A percentile compares a stretch with the other conserved stretches of the same genome.
These are phyloP conservation scores for Gonioctena quinquepunctata DNA, from an alignment of 1,140 invertebrate genomes.

Conservation along the genomic window DNA sequence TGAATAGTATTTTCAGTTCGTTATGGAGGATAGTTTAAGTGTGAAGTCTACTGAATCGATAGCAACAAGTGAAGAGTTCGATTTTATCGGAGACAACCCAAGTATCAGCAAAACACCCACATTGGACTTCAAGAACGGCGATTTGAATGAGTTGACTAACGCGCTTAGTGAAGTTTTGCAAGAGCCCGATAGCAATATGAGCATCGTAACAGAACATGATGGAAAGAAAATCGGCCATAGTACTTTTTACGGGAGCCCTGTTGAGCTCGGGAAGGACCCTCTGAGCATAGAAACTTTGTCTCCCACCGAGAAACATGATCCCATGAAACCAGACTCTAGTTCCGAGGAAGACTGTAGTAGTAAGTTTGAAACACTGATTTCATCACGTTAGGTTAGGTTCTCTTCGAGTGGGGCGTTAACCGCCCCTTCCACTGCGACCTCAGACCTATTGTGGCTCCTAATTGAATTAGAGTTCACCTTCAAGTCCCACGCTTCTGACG, in stretches of 20 bases:
- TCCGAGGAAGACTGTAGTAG: constrained; percentile 60
- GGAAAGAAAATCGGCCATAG: constrained; percentile 54
- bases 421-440: too few relatives aligned
- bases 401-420: too few relatives aligned
- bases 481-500: too few relatives aligned
- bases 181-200: constrained; percentile 55
- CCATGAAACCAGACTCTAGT: constrained; percentile 70
- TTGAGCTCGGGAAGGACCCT: constrained; percentile 52
- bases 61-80: constrained; percentile 82
- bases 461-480: too few relatives aligned
- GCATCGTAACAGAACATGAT: constrained; percentile 37
- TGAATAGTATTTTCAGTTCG: constrained; percentile 27
- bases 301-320: constrained; percentile 73
- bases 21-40: constrained; percentile 78
- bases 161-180: constrained; percentile 73
- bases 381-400: too few relatives aligned
- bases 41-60: constrained; percentile 81
- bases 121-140: constrained; percentile 74
- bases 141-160: constrained; percentile 73
- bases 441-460: too few relatives aligned
- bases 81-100: constrained; percentile 71
- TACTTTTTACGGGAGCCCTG: constrained; percentile 57
- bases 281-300: constrained; percentile 46
- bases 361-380: constrained; percentile 23
- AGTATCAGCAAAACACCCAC: constrained; percentile 65